Conservation (phyloP, 2,113 vertebrate species). For the Todiramphus saurophagus region DNA sequence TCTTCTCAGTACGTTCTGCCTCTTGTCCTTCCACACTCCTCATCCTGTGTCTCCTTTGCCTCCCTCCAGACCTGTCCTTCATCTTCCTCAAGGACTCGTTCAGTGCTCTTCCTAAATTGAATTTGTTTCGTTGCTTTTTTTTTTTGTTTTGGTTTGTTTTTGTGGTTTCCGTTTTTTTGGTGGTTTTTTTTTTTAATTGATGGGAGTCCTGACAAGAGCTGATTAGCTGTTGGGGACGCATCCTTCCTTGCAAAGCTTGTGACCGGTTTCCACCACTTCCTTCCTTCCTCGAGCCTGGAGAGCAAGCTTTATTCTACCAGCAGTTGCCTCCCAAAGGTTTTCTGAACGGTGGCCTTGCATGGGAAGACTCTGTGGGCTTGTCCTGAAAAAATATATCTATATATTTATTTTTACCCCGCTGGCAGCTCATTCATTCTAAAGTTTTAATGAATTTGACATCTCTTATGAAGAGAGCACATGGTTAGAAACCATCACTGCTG, state of each 20-base stretch:
- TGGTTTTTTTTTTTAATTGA: background rate
- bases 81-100: background rate
- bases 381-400: background rate
- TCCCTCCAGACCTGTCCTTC: background rate
- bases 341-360: rapidly evolving
- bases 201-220: slow-evolving; percentile 5
- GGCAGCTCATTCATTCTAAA: background rate
- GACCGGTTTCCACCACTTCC: background rate
- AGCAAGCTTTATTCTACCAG: background rate
- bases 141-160: background rate
- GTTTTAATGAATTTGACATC: slow-evolving; percentile 40
- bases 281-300: background rate
- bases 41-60: background rate
- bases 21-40: background rate
- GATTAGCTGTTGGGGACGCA: background rate
- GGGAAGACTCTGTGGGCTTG: background rate
- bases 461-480: background rate
- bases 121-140: background rate
- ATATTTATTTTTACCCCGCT: background rate
- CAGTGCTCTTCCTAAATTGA: background rate
- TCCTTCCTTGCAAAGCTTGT: background rate
- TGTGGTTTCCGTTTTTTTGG: background rate
- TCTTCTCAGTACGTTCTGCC: background rate
- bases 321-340: background rate
- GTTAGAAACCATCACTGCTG: background rate